Base-by-base conservation (phyloP, 2,113 vertebrate genomes). In the Oplegnathus fasciatus region DNA sequence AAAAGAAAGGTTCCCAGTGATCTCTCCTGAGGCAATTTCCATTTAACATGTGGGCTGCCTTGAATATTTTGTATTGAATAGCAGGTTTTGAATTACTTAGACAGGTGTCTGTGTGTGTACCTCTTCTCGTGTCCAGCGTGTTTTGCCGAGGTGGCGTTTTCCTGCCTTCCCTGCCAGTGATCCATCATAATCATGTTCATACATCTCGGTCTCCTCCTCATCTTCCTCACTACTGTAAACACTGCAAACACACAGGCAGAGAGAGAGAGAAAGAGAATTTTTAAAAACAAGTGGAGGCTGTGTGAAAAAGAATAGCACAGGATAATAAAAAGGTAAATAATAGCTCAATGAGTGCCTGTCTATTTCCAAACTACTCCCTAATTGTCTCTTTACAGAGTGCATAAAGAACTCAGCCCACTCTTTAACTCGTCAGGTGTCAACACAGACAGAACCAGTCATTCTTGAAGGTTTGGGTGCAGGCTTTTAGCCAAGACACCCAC, bases 211-310 rank as follows among this genome's bases (percentile, higher is more conserved):
- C 88, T 99, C 98, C 32, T 99, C 98, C 2, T 99, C 98, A 40
- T 99, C 98, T 64, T 99, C 98, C 61, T 99, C 98, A 24, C 98
- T 99, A 72, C 98, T 99, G 93, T 99, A 99, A 95, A 99, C 97
- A 95, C 98, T 99, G 93, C 68, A 92, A 83, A 62, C 10, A 81
- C 13, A 46, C 6, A 84, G 28, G 65, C 5, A 55, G 6, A 42
- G 9, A 57, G 17, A 46, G 42, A 82, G 54, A 52, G 28, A 34
- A 28, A 34, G 20, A 11, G 22, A 65, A 5, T 30, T 40, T 60
- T 2, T 24, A 67, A 68, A 73, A 86, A 64, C 22, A 60, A 69
- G 80, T 65, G 57, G 42, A 74, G 80, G 55, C 52, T 72, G 66
- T 34, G 62, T 73, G 55, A 79, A 86, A 76, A 67, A 26, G 13